A percentile compares a stretch with the other conserved stretches of the same genome.
Conservation (phyloP, 1,140 invertebrate genomes). For the Lasioglossum baleicum region DNA sequence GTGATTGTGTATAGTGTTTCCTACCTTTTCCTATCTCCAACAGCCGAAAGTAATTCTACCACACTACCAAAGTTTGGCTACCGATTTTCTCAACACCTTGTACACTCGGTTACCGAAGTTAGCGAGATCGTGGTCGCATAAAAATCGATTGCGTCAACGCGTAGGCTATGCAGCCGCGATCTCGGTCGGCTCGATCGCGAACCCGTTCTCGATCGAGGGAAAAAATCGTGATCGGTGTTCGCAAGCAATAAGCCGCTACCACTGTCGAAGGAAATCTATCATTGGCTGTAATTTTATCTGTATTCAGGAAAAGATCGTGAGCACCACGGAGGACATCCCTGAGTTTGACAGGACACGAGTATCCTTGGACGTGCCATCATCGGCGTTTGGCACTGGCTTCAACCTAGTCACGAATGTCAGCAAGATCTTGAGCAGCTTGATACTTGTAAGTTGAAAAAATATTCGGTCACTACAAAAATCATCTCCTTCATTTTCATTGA, state of each 20-base stretch:
- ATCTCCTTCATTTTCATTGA: too few species aligned
- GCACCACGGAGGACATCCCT: constrained; percentile 84
- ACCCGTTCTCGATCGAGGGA: background rate
- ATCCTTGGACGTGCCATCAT: constrained; percentile 83
- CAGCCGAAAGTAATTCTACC: too few species aligned
- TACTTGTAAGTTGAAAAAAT: constrained; percentile 81
- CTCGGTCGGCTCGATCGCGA: too few species aligned
- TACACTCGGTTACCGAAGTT: too few species aligned
- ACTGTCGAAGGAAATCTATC: constrained; percentile 1
- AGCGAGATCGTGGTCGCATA: too few species aligned
- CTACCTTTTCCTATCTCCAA: too few species aligned
- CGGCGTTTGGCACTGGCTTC: constrained; percentile 86
- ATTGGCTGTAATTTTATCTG: constrained; percentile 54
- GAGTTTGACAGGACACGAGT: constrained; percentile 85
- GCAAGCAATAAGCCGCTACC: background rate
- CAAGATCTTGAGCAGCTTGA: constrained; percentile 84
- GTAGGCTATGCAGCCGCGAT: too few species aligned
- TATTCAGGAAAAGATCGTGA: constrained; percentile 67
- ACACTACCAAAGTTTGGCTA: too few species aligned
- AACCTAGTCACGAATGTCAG: constrained; percentile 86
- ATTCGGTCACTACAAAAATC: too few species aligned
- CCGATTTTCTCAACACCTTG: too few species aligned
- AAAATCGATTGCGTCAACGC: too few species aligned
- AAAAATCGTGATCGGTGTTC: background rate
- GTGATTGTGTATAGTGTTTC: too few species aligned